These are phyloP conservation scores for Potamarius usumacintae DNA, from an alignment of 2,113 vertebrate species.

Conservation along the genomic window DNA sequence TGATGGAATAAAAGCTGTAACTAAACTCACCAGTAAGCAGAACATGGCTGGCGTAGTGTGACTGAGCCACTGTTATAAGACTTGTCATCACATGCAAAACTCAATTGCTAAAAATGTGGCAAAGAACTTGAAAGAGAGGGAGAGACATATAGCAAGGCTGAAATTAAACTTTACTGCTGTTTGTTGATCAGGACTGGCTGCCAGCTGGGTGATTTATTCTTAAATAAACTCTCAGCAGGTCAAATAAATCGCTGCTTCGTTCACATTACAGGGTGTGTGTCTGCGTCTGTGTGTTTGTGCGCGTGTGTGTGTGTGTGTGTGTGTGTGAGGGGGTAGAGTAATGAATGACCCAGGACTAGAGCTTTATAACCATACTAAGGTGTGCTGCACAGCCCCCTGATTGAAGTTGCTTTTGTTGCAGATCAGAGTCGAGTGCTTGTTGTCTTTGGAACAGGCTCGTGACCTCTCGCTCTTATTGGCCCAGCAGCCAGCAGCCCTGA, in stretches of 20 bases:
- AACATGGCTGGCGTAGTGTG: neutral
- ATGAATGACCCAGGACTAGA: conserved; percentile 31
- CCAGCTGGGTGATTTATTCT: conserved; percentile 47
- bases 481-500: conserved; percentile 21
- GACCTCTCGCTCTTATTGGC: conserved; percentile 44
- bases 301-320: conserved; percentile 17
- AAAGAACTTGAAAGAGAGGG: conserved; percentile 1
- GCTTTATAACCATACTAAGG: conserved; percentile 42
- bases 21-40: neutral
- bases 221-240: conserved; percentile 38
- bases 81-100: conserved; percentile 10
- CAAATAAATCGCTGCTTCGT: conserved; percentile 39
- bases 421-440: conserved; percentile 38
- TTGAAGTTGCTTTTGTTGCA: conserved; percentile 49
- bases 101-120: neutral
- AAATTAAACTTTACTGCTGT: conserved; percentile 34
- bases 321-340: neutral
- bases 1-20: neutral
- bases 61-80: neutral
- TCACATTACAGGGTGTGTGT: conserved; percentile 21
- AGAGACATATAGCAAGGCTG: neutral
- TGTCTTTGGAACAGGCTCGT: conserved; percentile 33
- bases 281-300: neutral
- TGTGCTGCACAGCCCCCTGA: conserved; percentile 39
- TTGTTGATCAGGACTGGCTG: conserved; percentile 38